Conservation (phyloP, 2,888 invertebrate species). For the Uropetala carovei region DNA sequence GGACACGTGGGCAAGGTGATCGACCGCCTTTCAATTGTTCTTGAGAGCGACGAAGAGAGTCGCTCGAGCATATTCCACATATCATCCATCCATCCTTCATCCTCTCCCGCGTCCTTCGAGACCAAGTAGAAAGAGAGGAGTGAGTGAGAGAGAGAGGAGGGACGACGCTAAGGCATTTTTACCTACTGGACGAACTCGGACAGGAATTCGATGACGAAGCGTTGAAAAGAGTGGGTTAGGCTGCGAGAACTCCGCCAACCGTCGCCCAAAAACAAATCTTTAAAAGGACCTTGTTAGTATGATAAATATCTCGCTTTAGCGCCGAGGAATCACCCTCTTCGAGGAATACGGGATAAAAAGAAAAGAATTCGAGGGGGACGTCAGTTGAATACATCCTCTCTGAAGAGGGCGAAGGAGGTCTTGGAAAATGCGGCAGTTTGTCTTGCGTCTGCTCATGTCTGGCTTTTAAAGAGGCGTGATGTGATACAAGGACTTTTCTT, state of each 20-base stretch:
- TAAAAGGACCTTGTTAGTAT: neutral
- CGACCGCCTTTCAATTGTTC: slow-evolving; percentile 32
- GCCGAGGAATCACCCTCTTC: no score
- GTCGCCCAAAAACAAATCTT: neutral
- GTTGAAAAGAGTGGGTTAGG: neutral
- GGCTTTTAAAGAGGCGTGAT: no score
- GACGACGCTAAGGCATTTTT: neutral
- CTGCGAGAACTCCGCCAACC: neutral
- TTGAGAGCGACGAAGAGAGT: neutral
- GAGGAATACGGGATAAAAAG: no score
- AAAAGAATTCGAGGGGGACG: no score
- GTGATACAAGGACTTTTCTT: no score
- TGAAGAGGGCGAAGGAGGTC: no score
- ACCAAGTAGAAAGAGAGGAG: neutral
- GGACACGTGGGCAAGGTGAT: slow-evolving; percentile 10
- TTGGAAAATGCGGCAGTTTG: no score
- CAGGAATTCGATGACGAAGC: neutral
- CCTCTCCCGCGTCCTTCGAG: neutral
- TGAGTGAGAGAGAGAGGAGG: neutral
- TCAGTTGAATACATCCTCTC: no score
- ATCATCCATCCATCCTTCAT: neutral
- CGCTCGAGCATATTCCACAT: neutral
- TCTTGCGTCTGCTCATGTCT: no score
- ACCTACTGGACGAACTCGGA: neutral
- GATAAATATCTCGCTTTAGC: no score